Evolutionary conservation across 1,140 invertebrate species (phyloP).

Genomic region (Anadara kagoshimensis): DNA sequence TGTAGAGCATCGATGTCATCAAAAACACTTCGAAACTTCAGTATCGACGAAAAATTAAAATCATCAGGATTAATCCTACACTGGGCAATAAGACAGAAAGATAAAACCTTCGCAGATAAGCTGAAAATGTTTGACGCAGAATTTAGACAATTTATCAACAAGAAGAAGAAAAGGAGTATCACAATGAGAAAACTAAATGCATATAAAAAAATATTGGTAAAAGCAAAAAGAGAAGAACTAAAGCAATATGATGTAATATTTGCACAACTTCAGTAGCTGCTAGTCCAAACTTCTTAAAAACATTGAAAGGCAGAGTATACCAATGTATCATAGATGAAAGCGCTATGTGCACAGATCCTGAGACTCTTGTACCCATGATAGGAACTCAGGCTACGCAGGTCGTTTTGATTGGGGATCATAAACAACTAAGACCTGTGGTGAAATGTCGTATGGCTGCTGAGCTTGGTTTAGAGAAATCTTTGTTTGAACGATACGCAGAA

Average conservation of each 20-base stretch:
- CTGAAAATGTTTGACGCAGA: conserved; percentile 26
- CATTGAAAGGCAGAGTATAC: not conserved
- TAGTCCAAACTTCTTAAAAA: conserved; percentile 31
- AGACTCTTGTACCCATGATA: conserved; percentile 45
- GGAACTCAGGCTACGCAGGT: conserved; percentile 31
- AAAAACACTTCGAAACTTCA: not conserved
- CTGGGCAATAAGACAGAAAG: conserved; percentile 46
- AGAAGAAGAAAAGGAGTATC: not conserved
- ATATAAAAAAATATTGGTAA: conserved; percentile 18
- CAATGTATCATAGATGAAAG: conserved; percentile 48
- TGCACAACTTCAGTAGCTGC: conserved; percentile 16
- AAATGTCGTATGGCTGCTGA: conserved; percentile 28
- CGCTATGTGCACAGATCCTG: conserved; percentile 57
- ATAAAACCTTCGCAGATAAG: conserved; percentile 41
- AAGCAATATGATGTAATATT: conserved; percentile 32
- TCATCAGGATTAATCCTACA: conserved; percentile 43
- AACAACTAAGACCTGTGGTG: conserved; percentile 51
- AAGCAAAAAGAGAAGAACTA: conserved; percentile 33
- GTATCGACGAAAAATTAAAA: conserved; percentile 23
- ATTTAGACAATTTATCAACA: conserved; percentile 30
- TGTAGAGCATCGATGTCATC: not conserved
- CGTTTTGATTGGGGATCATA: conserved; percentile 55
- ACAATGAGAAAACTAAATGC: conserved; percentile 8
- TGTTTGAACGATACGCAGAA: conserved; percentile 49
- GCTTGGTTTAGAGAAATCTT: conserved; percentile 44